Percentiles rank a stretch among this genome's conserved stretches.
Conservation (phyloP, 2,797 vertebrate genomes). For the Tokudaia muenninki region DNA sequence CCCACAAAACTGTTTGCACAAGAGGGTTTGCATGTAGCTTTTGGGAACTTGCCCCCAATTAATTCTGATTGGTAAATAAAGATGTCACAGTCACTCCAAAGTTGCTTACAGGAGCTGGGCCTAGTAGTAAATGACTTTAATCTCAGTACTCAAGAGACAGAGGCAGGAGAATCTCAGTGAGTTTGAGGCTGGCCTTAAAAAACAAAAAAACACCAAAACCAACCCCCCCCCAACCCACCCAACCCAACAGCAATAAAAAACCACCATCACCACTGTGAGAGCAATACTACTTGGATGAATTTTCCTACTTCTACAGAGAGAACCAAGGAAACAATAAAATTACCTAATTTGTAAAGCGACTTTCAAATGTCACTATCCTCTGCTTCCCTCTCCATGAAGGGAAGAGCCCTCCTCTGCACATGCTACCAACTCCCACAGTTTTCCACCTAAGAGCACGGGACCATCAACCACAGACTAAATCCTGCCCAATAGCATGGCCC, state of each 20-base stretch:
- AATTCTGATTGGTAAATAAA: too few species aligned
- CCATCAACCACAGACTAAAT: not conserved
- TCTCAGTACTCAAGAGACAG: not conserved
- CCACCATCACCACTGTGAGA: not conserved
- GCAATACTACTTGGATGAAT: conserved; percentile 20
- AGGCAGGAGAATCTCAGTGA: not conserved
- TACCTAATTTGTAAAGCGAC: conserved; percentile 38
- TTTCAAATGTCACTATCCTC: not conserved
- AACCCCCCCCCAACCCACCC: too few species aligned
- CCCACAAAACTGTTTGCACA: too few species aligned
- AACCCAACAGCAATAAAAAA: not conserved
- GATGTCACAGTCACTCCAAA: not conserved
- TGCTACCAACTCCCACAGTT: too few species aligned
- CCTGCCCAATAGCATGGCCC: not conserved
- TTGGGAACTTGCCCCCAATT: too few species aligned
- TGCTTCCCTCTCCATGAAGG: not conserved
- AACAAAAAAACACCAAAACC: not conserved
- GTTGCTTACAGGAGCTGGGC: not conserved
- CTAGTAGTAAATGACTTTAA: not conserved
- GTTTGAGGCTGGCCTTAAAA: not conserved
- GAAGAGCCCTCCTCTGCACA: not conserved
- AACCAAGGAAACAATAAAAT: conserved; percentile 44
- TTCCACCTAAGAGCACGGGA: not conserved
- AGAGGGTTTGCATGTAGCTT: too few species aligned
- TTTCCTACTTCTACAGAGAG: not conserved